Evolutionary conservation across 1,140 invertebrate species (phyloP).

Genomic region (Druon quercuslanigerum): DNA sequence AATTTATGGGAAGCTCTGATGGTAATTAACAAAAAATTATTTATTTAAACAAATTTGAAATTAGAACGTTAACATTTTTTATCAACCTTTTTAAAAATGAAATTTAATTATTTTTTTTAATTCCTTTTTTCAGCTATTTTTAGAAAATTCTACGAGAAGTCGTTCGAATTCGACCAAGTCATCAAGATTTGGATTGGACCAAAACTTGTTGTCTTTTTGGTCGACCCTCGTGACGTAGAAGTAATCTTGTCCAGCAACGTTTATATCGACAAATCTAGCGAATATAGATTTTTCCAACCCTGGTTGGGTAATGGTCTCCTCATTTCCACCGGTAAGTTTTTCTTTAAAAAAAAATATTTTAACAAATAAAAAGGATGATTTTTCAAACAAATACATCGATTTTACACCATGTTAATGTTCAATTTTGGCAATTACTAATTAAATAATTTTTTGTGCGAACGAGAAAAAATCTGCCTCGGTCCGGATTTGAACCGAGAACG

Average conservation of each 20-base stretch:
- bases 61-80: too few relatives aligned
- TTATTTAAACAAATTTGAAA: too few relatives aligned
- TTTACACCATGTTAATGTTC: too few relatives aligned
- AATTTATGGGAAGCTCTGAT: conserved; percentile 81
- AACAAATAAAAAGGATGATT: not conserved
- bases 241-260: conserved; percentile 84
- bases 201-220: conserved; percentile 82
- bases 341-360: not conserved
- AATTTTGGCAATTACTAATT: too few relatives aligned
- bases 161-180: conserved; percentile 77
- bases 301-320: conserved; percentile 86
- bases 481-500: too few relatives aligned
- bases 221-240: conserved; percentile 85
- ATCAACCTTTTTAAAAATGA: too few relatives aligned
- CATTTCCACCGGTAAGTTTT: conserved; percentile 82
- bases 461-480: too few relatives aligned
- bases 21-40: conserved; percentile 69
- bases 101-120: conserved; percentile 29
- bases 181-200: conserved; percentile 85
- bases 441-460: too few relatives aligned
- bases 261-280: conserved; percentile 83
- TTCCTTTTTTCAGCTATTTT: conserved; percentile 79
- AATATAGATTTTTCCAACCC: conserved; percentile 84
- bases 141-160: conserved; percentile 77
- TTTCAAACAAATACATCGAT: too few relatives aligned